Conservation (phyloP, 2,888 invertebrate species). For the Axea sp. region DNA sequence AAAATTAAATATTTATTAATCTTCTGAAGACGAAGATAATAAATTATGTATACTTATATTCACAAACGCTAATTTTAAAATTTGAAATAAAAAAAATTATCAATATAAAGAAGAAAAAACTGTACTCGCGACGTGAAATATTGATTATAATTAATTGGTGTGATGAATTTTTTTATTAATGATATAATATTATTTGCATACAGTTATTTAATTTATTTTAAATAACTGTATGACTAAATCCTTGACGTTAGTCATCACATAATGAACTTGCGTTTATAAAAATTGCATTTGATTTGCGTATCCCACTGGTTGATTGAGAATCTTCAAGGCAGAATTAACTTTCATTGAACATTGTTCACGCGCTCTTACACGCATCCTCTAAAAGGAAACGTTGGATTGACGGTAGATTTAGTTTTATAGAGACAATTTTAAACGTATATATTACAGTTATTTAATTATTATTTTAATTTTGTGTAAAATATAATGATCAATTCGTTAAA, state of each 20-base stretch:
- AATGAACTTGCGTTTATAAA: slow-evolving; percentile 44
- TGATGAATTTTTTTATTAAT: too few species aligned
- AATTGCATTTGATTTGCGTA: slow-evolving; percentile 58
- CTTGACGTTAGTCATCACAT: slow-evolving; percentile 59
- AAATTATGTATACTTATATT: too few species aligned
- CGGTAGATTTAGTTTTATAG: slow-evolving; percentile 16
- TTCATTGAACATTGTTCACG: slow-evolving; percentile 59
- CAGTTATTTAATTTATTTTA: background rate
- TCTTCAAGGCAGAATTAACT: slow-evolving; percentile 58
- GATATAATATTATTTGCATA: too few species aligned
- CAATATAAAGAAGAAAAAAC: too few species aligned
- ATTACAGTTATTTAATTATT: background rate
- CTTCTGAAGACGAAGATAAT: too few species aligned
- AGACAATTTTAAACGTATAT: slow-evolving; percentile 13
- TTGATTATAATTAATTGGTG: too few species aligned
- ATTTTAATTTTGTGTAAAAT: too few species aligned
- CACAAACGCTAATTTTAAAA: too few species aligned
- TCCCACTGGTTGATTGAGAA: slow-evolving; percentile 60
- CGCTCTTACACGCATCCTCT: slow-evolving; percentile 37
- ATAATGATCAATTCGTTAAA: too few species aligned
- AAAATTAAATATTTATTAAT: too few species aligned
- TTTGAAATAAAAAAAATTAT: too few species aligned
- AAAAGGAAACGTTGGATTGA: slow-evolving; percentile 48
- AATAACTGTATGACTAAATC: slow-evolving; percentile 11
- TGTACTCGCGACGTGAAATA: too few species aligned